phyloP scores from a whole-genome alignment of 1,140 invertebrate species.

The Heliconius congener region DNA sequence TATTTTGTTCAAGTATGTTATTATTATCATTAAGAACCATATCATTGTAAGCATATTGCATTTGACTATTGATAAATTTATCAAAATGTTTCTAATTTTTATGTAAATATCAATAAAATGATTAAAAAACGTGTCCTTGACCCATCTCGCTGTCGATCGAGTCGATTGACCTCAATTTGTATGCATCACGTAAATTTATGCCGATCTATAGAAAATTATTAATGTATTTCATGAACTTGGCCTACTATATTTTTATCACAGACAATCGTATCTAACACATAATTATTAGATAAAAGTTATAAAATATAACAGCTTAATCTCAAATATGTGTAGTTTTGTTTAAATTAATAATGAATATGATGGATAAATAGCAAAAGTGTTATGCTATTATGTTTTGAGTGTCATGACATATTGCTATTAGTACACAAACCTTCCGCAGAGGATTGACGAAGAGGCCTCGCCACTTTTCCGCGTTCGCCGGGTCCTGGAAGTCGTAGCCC shows the following conservation, averaged over 20 bases:
- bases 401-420: slow-evolving; percentile 47
- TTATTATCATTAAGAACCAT: not conserved
- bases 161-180: slow-evolving; percentile 26
- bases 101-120: slow-evolving; percentile 4
- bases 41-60: not conserved
- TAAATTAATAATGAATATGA: slow-evolving; percentile 7
- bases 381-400: slow-evolving; percentile 43
- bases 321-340: not conserved
- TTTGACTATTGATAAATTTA: not conserved
- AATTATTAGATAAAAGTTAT: slow-evolving; percentile 14
- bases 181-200: slow-evolving; percentile 25
- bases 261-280: not conserved
- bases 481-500: slow-evolving; percentile 93
- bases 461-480: slow-evolving; percentile 94
- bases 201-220: slow-evolving; percentile 21
- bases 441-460: slow-evolving; percentile 92
- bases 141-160: slow-evolving; percentile 19
- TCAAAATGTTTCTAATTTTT: not conserved
- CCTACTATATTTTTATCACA: not conserved
- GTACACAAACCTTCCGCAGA: slow-evolving; percentile 85
- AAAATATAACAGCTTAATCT: not conserved
- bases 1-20: not conserved
- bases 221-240: slow-evolving; percentile 23
- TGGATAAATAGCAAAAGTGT: slow-evolving; percentile 11
- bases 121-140: slow-evolving; percentile 26